Percentiles rank a stretch among this genome's conserved stretches.
Conservation (phyloP, 37 sponge, comb jelly and placozoan genomes). For the Bolinopsis microptera region DNA sequence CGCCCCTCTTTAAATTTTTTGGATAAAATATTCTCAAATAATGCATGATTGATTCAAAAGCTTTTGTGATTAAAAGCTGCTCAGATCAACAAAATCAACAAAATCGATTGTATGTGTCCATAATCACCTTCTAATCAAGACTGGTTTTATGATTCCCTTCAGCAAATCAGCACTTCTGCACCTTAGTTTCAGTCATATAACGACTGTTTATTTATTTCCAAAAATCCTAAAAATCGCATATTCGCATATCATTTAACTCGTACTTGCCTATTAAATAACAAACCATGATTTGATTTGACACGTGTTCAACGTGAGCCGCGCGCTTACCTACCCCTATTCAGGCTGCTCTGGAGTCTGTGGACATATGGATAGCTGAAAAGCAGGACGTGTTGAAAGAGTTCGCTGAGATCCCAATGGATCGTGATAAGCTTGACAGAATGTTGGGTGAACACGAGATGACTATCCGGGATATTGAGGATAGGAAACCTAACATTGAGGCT, state of each 20-base stretch:
- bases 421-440: slow-evolving; percentile 31
- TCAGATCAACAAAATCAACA: too few relatives aligned
- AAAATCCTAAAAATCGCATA: too few relatives aligned
- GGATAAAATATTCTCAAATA: background rate
- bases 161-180: too few relatives aligned
- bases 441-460: slow-evolving; percentile 43
- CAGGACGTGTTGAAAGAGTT: background rate
- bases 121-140: too few relatives aligned
- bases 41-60: background rate
- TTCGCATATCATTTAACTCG: too few relatives aligned
- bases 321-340: background rate
- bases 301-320: too few relatives aligned
- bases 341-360: slow-evolving; percentile 38
- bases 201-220: too few relatives aligned
- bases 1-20: background rate
- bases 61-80: background rate
- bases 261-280: too few relatives aligned
- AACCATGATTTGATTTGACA: too few relatives aligned
- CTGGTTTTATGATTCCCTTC: too few relatives aligned
- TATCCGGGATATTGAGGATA: slow-evolving; percentile 21
- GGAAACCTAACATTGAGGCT: background rate
- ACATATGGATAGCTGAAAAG: slow-evolving; percentile 11
- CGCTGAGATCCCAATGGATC: slow-evolving; percentile 30
- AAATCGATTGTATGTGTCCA: too few relatives aligned
- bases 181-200: too few relatives aligned